Evolutionary conservation across 2,888 invertebrate species (phyloP), one percentile per base, ranked within the genome.

Genomic region (Patella caerulea): DNA sequence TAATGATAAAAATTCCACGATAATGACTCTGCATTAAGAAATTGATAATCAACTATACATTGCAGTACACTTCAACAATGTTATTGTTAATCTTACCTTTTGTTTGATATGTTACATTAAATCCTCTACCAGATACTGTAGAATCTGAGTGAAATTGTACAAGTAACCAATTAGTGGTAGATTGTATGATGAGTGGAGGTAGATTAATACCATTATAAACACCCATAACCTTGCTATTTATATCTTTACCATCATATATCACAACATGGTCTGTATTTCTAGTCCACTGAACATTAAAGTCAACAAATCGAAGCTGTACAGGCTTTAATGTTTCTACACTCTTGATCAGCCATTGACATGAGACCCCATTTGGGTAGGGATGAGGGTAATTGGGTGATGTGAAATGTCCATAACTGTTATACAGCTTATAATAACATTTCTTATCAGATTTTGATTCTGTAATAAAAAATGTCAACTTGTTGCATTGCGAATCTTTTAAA

Each of bases 61-160:
- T 34, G 34, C 34, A 24, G 24, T 45, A 45, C 7, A 45, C 45
- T 7, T 1, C 9, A 45, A 45, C 45, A 45, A 45, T 29, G 14
- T 19, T 54, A 45, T 9, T 29, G 14, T 19, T 54, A 52, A 15
- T 73, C 76, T 76, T 69, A 88, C 88, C 88, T 84, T 86, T 87
- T n/a, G 81, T 83, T 71, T 86, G 87, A 73, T 82, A 88, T 14
- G 86, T 85, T n/a, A 84, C 80, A 79, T 87, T 87, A 74, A 87
- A 87, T 52, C 87, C 87, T n/a, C 71, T 77, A 17, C 80, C 83
- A 12, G 78, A 69, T 17, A 76, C 52, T 11, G 71, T 71, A 19
- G 74, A 56, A 74, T 85, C 83, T 15, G 86, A 81, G 53, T 82
- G 79, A 72, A 87, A 88, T 15, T 78, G 76, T 24, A 87, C 71